Conservation (phyloP, 2,797 vertebrate species). For the Phataginus tetradactyla region DNA sequence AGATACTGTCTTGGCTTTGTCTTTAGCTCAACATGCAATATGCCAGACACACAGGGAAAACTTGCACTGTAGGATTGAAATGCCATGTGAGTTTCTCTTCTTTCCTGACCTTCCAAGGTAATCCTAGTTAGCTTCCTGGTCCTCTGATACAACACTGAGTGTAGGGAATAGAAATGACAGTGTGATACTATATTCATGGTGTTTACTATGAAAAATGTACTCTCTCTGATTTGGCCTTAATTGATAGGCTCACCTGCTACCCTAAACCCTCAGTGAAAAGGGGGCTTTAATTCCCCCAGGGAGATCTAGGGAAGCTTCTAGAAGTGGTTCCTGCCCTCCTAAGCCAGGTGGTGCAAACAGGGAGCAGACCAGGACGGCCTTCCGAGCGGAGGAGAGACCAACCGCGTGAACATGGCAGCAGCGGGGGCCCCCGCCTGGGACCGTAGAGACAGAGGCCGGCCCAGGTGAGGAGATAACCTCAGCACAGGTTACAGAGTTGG, state of each 20-base stretch:
- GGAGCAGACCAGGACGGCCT: neutral
- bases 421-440: rapidly evolving
- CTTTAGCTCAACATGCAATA: neutral
- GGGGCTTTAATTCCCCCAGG: neutral
- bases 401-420: neutral
- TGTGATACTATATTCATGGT: neutral
- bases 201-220: neutral
- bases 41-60: neutral
- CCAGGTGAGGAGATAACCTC: neutral
- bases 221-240: neutral
- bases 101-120: neutral
- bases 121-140: neutral
- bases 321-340: neutral
- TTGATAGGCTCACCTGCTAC: neutral
- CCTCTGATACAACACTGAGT: neutral
- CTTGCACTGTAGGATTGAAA: neutral
- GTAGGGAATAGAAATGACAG: neutral
- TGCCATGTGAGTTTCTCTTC: neutral
- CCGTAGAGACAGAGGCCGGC: neutral
- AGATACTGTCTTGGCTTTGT: neutral
- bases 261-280: neutral
- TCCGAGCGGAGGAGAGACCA: neutral
- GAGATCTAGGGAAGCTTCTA: neutral
- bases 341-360: neutral
- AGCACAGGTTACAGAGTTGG: neutral